phyloP scores from a whole-genome alignment of 2,888 invertebrate species.

The Calameuta idolon region DNA sequence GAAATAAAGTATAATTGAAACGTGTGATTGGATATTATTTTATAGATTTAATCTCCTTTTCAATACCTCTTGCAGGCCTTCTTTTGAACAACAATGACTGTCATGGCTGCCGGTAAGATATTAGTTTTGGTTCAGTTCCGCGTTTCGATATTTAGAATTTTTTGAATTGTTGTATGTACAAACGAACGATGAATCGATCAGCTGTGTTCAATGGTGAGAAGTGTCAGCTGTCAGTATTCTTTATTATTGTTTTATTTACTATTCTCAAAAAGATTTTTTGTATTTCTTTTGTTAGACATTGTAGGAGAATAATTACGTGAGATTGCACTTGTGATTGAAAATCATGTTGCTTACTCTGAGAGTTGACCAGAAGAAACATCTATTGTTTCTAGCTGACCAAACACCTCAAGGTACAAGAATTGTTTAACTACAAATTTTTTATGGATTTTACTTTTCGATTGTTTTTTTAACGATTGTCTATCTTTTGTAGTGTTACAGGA shows the following conservation, averaged over 20 bases:
- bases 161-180: background rate
- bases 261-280: background rate
- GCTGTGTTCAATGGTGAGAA: background rate
- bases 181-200: background rate
- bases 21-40: background rate
- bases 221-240: background rate
- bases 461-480: slow-evolving; percentile 14
- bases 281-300: background rate
- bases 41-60: background rate
- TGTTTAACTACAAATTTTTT: slow-evolving; percentile 17
- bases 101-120: background rate
- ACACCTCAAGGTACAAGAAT: slow-evolving; percentile 67
- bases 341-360: slow-evolving; percentile 68
- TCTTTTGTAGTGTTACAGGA: slow-evolving; percentile 73
- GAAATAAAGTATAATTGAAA: slow-evolving; percentile 6
- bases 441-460: slow-evolving; percentile 17
- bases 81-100: background rate
- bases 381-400: slow-evolving; percentile 69
- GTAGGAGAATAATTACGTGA: background rate
- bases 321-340: background rate
- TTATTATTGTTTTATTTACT: background rate
- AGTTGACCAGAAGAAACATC: slow-evolving; percentile 72
- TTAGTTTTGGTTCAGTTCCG: background rate
- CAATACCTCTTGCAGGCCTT: background rate
- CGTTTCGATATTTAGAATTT: background rate